These are phyloP conservation scores for Muscina levida DNA, from an alignment of 2,888 invertebrate genomes.

Conservation along the genomic window DNA sequence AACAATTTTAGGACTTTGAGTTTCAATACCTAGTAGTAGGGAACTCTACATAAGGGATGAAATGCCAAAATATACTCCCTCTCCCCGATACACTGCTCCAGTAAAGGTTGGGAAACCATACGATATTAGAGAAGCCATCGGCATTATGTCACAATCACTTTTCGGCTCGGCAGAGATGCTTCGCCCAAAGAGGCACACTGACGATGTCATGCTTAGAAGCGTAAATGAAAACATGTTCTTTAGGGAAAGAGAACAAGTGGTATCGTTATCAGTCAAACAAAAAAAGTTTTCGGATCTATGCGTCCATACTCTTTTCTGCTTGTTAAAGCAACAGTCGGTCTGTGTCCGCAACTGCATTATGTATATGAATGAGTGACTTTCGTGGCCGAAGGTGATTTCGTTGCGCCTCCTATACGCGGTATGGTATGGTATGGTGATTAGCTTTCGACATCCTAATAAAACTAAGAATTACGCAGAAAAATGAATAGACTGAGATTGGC, in stretches of 20 bases:
- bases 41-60: neutral
- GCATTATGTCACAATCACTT: slow-evolving; percentile 79
- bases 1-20: slow-evolving; percentile 94
- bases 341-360: neutral
- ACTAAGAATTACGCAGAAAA: slow-evolving; percentile 16
- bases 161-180: slow-evolving; percentile 79
- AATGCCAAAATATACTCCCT: neutral
- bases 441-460: slow-evolving; percentile 21
- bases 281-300: neutral
- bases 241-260: slow-evolving; percentile 49
- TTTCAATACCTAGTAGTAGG: slow-evolving; percentile 93
- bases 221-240: slow-evolving; percentile 79
- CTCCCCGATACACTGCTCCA: neutral
- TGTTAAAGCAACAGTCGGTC: slow-evolving; percentile 7
- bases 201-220: slow-evolving; percentile 78
- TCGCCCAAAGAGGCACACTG: slow-evolving; percentile 72
- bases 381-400: neutral
- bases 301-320: neutral
- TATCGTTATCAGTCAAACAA: slow-evolving; percentile 57
- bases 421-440: slow-evolving; percentile 24
- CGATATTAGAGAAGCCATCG: slow-evolving; percentile 76
- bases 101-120: slow-evolving; percentile 81
- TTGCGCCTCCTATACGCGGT: neutral
- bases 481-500: slow-evolving; percentile 58
- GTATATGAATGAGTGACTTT: neutral